These are phyloP conservation scores for Helicoverpa armigera DNA, from an alignment of 1,140 invertebrate genomes.

Conservation along the genomic window DNA sequence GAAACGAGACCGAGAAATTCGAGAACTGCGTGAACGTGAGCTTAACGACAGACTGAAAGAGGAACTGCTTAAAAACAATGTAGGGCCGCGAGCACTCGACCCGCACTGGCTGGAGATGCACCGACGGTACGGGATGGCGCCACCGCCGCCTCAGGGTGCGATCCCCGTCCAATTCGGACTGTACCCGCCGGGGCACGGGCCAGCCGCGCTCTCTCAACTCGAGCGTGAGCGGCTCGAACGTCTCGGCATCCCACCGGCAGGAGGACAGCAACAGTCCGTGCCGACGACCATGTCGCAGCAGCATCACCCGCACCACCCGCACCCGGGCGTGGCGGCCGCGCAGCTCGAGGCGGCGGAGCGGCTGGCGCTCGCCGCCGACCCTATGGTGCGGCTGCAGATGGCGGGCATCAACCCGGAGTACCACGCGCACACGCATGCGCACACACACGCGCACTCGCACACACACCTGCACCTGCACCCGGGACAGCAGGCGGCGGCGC, in stretches of 20 bases:
- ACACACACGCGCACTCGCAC: conserved; percentile 94
- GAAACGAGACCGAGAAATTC: conserved; percentile 93
- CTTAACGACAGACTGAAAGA: conserved; percentile 92
- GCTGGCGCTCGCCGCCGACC: conserved; percentile 82
- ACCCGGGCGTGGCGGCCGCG: conserved; percentile 87
- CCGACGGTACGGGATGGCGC: conserved; percentile 87
- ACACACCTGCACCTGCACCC: conserved; percentile 96
- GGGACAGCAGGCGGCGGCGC: conserved; percentile 91
- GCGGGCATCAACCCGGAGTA: conserved; percentile 93
- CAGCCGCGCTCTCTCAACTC: conserved; percentile 91
- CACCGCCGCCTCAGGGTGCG: conserved; percentile 84
- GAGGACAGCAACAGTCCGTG: conserved; percentile 83
- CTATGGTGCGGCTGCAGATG: conserved; percentile 93
- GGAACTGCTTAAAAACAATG: conserved; percentile 93
- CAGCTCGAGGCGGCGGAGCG: conserved; percentile 87
- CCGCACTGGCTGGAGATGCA: conserved; percentile 97
- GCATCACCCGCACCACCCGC: conserved; percentile 82
- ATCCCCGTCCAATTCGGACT: conserved; percentile 88
- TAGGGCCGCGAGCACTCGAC: conserved; percentile 90
- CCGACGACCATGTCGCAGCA: conserved; percentile 80
- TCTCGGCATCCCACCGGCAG: conserved; percentile 90
- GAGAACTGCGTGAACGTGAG: conserved; percentile 94
- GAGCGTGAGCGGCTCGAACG: conserved; percentile 95
- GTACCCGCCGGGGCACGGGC: conserved; percentile 89
- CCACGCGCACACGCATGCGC: conserved; percentile 94